phyloP scores from a whole-genome alignment of 1,140 invertebrate species.

The Drosophila arizonae region DNA sequence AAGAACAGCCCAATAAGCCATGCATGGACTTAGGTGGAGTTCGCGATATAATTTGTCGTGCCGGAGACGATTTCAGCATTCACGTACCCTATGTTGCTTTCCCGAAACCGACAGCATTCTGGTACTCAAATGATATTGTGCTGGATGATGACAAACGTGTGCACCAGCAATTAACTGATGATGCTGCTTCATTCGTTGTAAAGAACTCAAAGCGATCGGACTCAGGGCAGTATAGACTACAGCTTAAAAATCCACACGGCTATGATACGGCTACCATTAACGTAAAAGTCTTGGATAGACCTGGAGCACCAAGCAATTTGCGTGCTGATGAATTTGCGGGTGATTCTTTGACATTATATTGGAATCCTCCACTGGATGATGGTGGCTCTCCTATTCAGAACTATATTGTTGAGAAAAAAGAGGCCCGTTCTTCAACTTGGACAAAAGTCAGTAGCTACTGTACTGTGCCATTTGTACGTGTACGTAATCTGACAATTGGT shows the following conservation, averaged over 20 bases:
- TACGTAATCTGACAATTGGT: slow-evolving; percentile 95
- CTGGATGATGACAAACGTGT: slow-evolving; percentile 90
- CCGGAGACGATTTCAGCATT: slow-evolving; percentile 98
- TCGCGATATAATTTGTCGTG: slow-evolving; percentile 97
- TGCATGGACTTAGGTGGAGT: slow-evolving; percentile 95
- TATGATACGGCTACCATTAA: slow-evolving; percentile 97
- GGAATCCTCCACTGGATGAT: slow-evolving; percentile 98
- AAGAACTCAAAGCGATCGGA: slow-evolving; percentile 96
- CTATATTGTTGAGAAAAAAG: slow-evolving; percentile 97
- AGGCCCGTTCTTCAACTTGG: slow-evolving; percentile 92
- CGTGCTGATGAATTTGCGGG: slow-evolving; percentile 97
- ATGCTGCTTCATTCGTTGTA: slow-evolving; percentile 94
- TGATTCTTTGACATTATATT: slow-evolving; percentile 96
- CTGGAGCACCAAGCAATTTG: slow-evolving; percentile 93
- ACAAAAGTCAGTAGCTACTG: slow-evolving; percentile 96
- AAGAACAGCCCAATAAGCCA: slow-evolving; percentile 98
- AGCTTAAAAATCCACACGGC: slow-evolving; percentile 96
- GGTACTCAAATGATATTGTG: slow-evolving; percentile 92
- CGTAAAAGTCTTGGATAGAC: slow-evolving; percentile 96
- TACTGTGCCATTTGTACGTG: slow-evolving; percentile 92
- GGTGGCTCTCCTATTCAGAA: slow-evolving; percentile 97
- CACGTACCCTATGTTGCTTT: slow-evolving; percentile 97
- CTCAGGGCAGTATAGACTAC: slow-evolving; percentile 95
- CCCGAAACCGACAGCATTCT: slow-evolving; percentile 96
- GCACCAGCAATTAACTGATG: slow-evolving; percentile 93